These are phyloP conservation scores for Hirundichthys speculiger DNA, from an alignment of 2,113 vertebrate species.

Conservation along the genomic window DNA sequence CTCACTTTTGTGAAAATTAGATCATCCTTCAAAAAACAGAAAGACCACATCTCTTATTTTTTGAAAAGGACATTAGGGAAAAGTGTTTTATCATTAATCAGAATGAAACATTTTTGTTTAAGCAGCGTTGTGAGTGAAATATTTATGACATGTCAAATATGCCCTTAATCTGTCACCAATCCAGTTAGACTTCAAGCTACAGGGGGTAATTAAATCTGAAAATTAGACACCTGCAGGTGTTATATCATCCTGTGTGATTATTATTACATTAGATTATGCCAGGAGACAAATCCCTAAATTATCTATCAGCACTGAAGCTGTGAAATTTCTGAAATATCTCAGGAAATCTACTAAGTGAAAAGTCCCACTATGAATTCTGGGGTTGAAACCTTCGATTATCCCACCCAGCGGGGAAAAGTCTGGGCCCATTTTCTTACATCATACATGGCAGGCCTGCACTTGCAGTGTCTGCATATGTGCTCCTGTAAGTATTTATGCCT, in stretches of 20 bases:
- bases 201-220: not conserved
- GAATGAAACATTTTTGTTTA: conserved; percentile 5
- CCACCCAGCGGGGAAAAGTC: conserved; percentile 19
- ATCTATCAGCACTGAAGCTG: not conserved
- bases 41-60: not conserved
- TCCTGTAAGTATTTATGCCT: conserved; percentile 57
- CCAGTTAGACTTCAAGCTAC: not conserved
- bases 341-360: conserved; percentile 8
- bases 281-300: conserved; percentile 2
- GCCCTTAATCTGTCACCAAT: conserved; percentile 13
- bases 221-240: conserved; percentile 2
- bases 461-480: conserved; percentile 61
- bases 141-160: conserved; percentile 21
- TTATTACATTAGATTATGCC: not conserved
- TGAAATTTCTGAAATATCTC: not conserved
- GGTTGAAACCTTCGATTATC: conserved; percentile 1
- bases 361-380: conserved; percentile 4
- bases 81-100: conserved; percentile 12
- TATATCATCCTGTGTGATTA: not conserved
- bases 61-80: not conserved
- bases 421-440: conserved; percentile 33
- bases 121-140: conserved; percentile 4
- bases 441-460: conserved; percentile 57
- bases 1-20: conserved; percentile 9
- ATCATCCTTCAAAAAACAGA: not conserved